These are phyloP conservation scores for Ladona fulva DNA, from an alignment of 1,140 invertebrate genomes.

Conservation along the genomic window DNA sequence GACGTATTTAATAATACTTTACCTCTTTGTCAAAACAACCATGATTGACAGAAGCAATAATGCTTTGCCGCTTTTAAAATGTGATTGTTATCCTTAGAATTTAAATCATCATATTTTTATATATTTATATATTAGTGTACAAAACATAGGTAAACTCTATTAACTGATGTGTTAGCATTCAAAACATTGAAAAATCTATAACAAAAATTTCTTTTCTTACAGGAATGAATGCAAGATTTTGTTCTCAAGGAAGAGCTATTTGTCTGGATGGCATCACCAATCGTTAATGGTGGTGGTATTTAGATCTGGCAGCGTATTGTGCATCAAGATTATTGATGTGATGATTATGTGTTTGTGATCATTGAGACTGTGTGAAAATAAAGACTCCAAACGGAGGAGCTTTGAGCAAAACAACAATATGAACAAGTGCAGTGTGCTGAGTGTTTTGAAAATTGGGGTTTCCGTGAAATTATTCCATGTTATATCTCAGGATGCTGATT, in stretches of 20 bases:
- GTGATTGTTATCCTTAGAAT: too few species aligned
- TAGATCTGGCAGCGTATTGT: not conserved
- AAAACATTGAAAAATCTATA: too few species aligned
- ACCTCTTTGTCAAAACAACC: too few species aligned
- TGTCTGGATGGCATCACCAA: not conserved
- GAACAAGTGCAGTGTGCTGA: not conserved
- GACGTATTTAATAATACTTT: too few species aligned
- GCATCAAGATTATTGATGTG: conserved; percentile 1
- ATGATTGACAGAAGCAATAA: too few species aligned
- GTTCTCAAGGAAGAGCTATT: not conserved
- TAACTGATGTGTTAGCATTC: too few species aligned
- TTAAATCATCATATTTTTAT: too few species aligned
- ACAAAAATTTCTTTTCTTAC: not conserved
- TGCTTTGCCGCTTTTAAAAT: too few species aligned
- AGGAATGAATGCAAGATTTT: not conserved
- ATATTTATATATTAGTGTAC: too few species aligned
- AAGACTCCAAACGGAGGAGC: not conserved
- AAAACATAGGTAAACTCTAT: too few species aligned
- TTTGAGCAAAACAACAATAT: not conserved
- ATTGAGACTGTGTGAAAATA: not conserved
- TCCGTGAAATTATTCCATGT: not conserved
- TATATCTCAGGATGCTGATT: not conserved
- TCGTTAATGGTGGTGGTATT: not conserved
- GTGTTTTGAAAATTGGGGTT: not conserved
- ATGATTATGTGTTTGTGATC: not conserved